Percentiles rank a stretch among this genome's conserved stretches.
Evolutionary conservation across 2,113 vertebrate genomes (phyloP).

Genomic region (Heterochromis multidens): DNA sequence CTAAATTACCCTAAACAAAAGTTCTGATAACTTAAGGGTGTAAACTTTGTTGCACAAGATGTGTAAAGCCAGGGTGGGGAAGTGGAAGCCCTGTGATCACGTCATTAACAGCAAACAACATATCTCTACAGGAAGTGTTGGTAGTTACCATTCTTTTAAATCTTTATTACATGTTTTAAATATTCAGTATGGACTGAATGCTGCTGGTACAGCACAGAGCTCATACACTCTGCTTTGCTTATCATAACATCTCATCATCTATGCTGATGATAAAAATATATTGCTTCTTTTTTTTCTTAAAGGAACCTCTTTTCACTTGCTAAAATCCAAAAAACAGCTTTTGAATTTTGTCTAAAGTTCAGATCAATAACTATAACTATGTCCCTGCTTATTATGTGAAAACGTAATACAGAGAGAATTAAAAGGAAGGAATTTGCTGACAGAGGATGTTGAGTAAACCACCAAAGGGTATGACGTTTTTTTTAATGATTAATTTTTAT

Average conservation of each 20-base stretch:
- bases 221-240: neutral
- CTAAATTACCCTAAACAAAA: neutral
- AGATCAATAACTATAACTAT: neutral
- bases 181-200: neutral
- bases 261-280: neutral
- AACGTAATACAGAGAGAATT: neutral
- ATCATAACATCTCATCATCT: neutral
- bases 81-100: conserved; percentile 8
- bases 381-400: fast-evolving
- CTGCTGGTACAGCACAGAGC: neutral
- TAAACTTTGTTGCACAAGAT: neutral
- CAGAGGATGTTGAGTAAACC: neutral
- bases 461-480: neutral
- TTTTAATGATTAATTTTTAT: neutral
- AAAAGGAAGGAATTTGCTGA: neutral
- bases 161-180: too few species aligned
- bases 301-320: fast-evolving
- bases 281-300: fast-evolving
- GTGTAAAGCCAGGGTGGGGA: conserved; percentile 40
- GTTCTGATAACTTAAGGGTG: fast-evolving
- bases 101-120: neutral
- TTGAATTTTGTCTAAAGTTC: neutral
- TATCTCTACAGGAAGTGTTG: neutral
- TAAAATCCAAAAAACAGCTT: neutral
- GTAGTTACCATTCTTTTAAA: neutral